phyloP scores from a whole-genome alignment of 2,113 vertebrate species.

The Gallinago undulata region DNA sequence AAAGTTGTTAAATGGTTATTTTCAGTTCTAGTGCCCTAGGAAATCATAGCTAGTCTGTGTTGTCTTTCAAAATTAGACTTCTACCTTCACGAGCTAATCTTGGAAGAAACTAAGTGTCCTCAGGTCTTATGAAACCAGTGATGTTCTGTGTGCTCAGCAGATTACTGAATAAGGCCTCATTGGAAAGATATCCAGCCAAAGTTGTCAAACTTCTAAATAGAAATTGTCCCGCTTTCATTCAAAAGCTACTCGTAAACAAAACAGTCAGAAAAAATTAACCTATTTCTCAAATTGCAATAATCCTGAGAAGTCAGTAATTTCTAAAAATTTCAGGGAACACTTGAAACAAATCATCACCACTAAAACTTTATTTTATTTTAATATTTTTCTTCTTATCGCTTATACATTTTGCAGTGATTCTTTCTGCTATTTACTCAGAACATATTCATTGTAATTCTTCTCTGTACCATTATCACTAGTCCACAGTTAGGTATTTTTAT shows the following conservation, averaged over 20 bases:
- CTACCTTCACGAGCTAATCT: background rate
- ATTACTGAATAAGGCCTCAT: background rate
- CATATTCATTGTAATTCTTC: background rate
- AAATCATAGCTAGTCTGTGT: background rate
- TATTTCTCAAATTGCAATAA: background rate
- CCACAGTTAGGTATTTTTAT: background rate
- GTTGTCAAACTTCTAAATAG: background rate
- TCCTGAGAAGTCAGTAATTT: background rate
- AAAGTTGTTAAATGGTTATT: background rate
- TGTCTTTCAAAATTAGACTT: conserved; percentile 21
- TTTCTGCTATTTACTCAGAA: background rate
- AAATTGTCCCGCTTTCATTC: background rate
- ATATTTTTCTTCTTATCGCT: background rate
- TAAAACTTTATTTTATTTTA: background rate
- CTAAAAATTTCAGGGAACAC: background rate
- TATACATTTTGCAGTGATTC: background rate
- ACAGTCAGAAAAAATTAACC: background rate
- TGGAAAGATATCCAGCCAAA: background rate
- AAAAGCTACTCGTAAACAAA: background rate
- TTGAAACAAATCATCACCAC: background rate
- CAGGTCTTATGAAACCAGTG: background rate
- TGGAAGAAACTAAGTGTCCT: background rate
- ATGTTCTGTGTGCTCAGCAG: background rate
- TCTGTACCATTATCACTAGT: background rate
- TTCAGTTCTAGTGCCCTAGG: background rate